Conservation (phyloP, 2,113 vertebrate genomes). For the Lasiurus borealis region DNA sequence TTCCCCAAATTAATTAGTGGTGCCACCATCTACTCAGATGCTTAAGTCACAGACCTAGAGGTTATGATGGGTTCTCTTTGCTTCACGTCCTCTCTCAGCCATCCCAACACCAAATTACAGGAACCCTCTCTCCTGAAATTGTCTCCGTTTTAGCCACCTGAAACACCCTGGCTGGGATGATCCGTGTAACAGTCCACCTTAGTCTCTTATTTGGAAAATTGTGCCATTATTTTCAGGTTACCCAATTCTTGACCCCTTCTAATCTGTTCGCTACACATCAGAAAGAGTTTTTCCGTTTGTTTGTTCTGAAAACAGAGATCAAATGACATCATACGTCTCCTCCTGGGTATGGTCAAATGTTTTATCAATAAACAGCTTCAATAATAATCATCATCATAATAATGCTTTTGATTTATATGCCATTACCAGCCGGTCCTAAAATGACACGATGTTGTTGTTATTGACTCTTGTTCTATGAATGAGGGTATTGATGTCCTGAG, state of each 20-base stretch:
- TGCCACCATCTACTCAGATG: too few species aligned
- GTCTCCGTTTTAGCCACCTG: neutral
- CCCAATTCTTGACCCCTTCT: neutral
- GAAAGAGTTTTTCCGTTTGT: neutral
- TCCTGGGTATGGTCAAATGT: neutral
- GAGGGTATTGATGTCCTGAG: neutral
- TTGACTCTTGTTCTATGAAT: neutral
- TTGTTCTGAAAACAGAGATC: neutral
- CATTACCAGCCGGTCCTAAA: neutral
- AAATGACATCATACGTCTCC: neutral
- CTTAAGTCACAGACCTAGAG: neutral
- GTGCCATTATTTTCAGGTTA: neutral
- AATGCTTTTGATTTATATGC: neutral
- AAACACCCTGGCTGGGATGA: neutral
- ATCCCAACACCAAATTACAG: too few species aligned
- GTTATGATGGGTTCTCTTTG: neutral
- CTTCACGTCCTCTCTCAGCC: neutral
- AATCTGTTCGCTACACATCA: neutral
- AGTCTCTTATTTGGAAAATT: neutral
- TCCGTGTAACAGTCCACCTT: neutral
- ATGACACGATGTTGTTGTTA: neutral
- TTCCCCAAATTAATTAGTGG: neutral
- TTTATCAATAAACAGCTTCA: neutral
- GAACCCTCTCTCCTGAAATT: neutral
- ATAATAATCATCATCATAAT: neutral